Evolutionary conservation across 1,140 invertebrate species (phyloP).

Genomic region (Drosophila arizonae): DNA sequence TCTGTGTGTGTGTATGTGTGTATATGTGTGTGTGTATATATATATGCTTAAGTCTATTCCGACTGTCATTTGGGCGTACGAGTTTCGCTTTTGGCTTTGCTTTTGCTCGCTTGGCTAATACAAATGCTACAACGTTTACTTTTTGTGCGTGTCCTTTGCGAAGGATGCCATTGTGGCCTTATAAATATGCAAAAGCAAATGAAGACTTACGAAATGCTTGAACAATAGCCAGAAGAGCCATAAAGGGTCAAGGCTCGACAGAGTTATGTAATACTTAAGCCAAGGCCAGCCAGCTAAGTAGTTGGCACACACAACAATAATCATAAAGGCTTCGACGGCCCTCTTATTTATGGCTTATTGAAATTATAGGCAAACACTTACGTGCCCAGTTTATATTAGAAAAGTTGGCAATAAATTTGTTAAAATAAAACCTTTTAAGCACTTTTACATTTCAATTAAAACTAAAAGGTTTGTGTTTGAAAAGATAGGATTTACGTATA

Average conservation of each 20-base stretch:
- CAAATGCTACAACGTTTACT: slow-evolving; percentile 50
- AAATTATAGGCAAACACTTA: background rate
- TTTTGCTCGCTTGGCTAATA: slow-evolving; percentile 56
- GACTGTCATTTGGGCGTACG: slow-evolving; percentile 49
- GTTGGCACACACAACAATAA: background rate
- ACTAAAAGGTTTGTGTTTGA: too few species aligned
- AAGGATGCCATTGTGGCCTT: slow-evolving; percentile 28
- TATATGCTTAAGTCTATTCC: slow-evolving; percentile 37
- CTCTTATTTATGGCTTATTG: background rate
- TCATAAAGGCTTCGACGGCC: slow-evolving; percentile 16
- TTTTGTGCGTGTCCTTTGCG: slow-evolving; percentile 27
- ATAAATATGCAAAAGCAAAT: slow-evolving; percentile 68
- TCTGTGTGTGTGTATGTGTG: slow-evolving; percentile 38
- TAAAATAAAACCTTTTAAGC: too few species aligned
- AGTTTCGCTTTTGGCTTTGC: slow-evolving; percentile 50
- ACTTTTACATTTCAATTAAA: background rate
- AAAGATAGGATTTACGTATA: too few species aligned
- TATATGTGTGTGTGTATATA: slow-evolving; percentile 27
- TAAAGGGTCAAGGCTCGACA: slow-evolving; percentile 46
- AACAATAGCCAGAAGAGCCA: slow-evolving; percentile 39
- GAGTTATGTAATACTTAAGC: slow-evolving; percentile 48
- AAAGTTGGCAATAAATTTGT: too few species aligned
- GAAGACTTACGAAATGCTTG: slow-evolving; percentile 29
- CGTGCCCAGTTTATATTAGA: too few species aligned
- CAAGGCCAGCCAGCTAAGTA: slow-evolving; percentile 16